Evolutionary conservation across 30 jellyfish, hydroid and myxozoan species (phyloP), one percentile per base, ranked within the genome.

Genomic region (Aurelia sp.): DNA sequence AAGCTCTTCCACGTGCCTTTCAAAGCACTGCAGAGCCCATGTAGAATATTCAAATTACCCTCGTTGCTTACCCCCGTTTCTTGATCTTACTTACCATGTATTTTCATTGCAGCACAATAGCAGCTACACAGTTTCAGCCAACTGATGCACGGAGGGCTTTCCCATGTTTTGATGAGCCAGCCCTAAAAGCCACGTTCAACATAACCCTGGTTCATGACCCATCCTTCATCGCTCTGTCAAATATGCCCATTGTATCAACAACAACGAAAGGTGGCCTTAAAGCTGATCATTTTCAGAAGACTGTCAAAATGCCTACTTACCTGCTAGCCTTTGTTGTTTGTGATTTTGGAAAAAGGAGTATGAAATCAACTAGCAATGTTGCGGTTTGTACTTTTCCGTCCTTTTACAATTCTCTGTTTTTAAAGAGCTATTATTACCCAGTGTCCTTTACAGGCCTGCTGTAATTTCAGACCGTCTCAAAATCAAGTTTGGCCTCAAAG

Each of bases 131-230:
- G 89, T 94, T 94, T 59, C 96, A 89, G 85, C 97, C 99, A 37
- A 89, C 96, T 11, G 97, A 88, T 62, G 95, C 97, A 6, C 96
- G 99, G 35, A 73, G 95, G 31, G 99, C 95, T 8, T 94, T 88
- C 41, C 99, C 99, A 4, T 94, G 97, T 55, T 94, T 94, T 66
- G 99, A 94, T 59, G 99, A 94, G 84, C 99, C 99, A 19, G 93
- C 97, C 37, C 44, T 94, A 89, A 94, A 94, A 65, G 97, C 99
- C 8, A 83, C 83, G 1, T 94, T 94, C 86, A 84, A 62, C 27
- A 81, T 89, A 10, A 40, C 97, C 13, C 13, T 94, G 31, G 85
- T 48, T 13, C 97, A 89, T 64, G 91, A 78, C 41, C 89, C 90
- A 1, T 35, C 23, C 20, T 85, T 58, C 85, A 82, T 88, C n/a